These are phyloP conservation scores for Eciton burchellii DNA, from an alignment of 1,140 invertebrate genomes.

Conservation along the genomic window DNA sequence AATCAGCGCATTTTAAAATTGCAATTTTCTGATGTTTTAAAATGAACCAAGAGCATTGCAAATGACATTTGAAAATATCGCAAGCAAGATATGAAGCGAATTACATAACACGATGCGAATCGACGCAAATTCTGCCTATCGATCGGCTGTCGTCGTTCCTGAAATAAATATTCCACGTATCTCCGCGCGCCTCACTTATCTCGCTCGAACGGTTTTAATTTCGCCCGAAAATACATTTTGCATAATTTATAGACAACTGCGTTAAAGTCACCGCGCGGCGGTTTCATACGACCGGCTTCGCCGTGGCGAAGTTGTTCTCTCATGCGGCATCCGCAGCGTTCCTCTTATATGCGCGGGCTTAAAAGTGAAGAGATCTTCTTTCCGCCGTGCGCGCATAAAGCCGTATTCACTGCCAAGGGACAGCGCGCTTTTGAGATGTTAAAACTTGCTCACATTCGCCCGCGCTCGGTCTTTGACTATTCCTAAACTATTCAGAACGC, in stretches of 20 bases:
- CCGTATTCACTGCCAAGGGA: neutral
- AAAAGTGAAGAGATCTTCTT: neutral
- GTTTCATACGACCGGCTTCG: neutral
- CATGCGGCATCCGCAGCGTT: neutral
- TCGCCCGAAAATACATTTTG: neutral
- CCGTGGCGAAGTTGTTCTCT: neutral
- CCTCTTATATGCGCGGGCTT: neutral
- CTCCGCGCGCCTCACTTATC: neutral
- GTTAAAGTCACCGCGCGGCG: neutral
- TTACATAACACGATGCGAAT: constrained; percentile 3
- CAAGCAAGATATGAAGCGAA: constrained; percentile 21
- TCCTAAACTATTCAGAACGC: constrained; percentile 24
- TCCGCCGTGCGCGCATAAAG: neutral
- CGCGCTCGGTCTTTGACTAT: constrained; percentile 3
- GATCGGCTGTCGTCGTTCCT: neutral
- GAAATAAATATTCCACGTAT: constrained; percentile 3
- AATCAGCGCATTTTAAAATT: constrained; percentile 15
- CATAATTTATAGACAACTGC: neutral
- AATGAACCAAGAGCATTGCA: neutral
- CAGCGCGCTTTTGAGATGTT: neutral
- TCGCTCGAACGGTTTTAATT: neutral
- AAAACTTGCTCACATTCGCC: constrained; percentile 21
- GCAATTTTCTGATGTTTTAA: constrained; percentile 1
- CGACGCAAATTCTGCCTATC: neutral
- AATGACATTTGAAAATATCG: constrained; percentile 40